Evolutionary conservation across 2,113 vertebrate genomes (phyloP), one percentile per base, ranked within the genome.

Genomic region (Aviceda subcristata): DNA sequence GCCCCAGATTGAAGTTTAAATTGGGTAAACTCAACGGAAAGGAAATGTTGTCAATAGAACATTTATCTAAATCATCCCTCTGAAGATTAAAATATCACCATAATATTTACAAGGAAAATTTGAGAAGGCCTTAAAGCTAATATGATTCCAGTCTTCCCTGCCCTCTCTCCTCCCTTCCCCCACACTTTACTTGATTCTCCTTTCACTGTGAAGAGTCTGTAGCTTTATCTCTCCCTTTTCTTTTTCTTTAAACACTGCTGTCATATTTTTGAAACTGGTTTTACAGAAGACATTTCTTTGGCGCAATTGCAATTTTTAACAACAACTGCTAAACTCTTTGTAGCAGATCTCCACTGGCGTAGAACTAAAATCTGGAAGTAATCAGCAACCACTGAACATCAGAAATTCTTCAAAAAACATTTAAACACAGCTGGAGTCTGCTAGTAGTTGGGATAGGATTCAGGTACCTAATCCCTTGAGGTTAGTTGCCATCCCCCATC

Each of bases 321-420:
- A 98, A 98, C 97, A 96, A 98, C 97, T 97, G 97, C 98, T 98
- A 98, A 99, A 98, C 97, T 98, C 98, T 98, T 98, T 98, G 97
- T 98, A 98, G 98, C 97, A 98, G 98, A 99, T 99, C 98, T 99
- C 98, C 98, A 96, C 97, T 98, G 98, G 98, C 68, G 98, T 99
- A 99, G 99, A 99, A 99, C 98, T 99, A 99, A 99, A 99, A 99
- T 99, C 99, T 99, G 99, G 99, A 99, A 99, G 99, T 99, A 99
- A 99, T 99, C 99, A 99, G 98, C 98, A 98, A 98, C 98, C 98
- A 96, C 98, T 98, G 99, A 99, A 98, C 98, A 99, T 98, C 98
- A 99, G 98, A 99, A 99, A 99, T 99, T 99, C 98, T 99, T 98
- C 96, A 98, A 98, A 99, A 99, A 98, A 98, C 98, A 99, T 98